Evolutionary conservation across 1,140 invertebrate species (phyloP).

Genomic region (Drosophila tropicalis): DNA sequence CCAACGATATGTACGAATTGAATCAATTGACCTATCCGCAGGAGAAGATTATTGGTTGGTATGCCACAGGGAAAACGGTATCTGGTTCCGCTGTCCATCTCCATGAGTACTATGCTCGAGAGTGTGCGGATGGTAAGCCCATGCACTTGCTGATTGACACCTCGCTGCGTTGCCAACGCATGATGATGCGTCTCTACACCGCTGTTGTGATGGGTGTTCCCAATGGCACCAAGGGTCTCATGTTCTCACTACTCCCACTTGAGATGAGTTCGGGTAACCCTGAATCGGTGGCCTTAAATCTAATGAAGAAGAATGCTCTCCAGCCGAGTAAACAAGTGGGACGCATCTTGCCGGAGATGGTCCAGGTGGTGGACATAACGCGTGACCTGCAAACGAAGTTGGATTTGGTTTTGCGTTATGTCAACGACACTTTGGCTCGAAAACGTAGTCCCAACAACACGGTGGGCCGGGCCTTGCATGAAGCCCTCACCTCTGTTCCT

Average conservation of each 20-base stretch:
- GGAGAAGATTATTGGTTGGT: slow-evolving; percentile 66
- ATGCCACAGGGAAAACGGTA: slow-evolving; percentile 49
- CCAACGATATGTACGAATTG: slow-evolving; percentile 56
- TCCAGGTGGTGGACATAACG: slow-evolving; percentile 45
- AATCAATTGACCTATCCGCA: slow-evolving; percentile 54
- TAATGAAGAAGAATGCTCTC: slow-evolving; percentile 48
- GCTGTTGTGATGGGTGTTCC: slow-evolving; percentile 59
- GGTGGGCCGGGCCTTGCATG: slow-evolving; percentile 48
- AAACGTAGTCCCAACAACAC: slow-evolving; percentile 54
- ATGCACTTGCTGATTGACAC: slow-evolving; percentile 61
- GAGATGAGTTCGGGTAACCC: slow-evolving; percentile 25
- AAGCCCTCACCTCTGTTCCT: slow-evolving; percentile 54
- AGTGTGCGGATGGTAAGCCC: slow-evolving; percentile 48
- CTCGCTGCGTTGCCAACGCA: slow-evolving; percentile 28
- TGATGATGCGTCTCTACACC: slow-evolving; percentile 51
- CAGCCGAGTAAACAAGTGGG: slow-evolving; percentile 37
- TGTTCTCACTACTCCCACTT: slow-evolving; percentile 58
- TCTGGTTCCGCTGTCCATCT: slow-evolving; percentile 36
- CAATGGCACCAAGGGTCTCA: slow-evolving; percentile 55
- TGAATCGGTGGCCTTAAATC: slow-evolving; percentile 42
- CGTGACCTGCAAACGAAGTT: slow-evolving; percentile 45
- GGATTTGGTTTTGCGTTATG: slow-evolving; percentile 56
- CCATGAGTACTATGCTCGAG: slow-evolving; percentile 48
- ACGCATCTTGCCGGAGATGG: slow-evolving; percentile 49
- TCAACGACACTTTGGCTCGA: slow-evolving; percentile 59